phyloP scores from a whole-genome alignment of 2,888 invertebrate genomes.

The Pheosia gnoma region DNA sequence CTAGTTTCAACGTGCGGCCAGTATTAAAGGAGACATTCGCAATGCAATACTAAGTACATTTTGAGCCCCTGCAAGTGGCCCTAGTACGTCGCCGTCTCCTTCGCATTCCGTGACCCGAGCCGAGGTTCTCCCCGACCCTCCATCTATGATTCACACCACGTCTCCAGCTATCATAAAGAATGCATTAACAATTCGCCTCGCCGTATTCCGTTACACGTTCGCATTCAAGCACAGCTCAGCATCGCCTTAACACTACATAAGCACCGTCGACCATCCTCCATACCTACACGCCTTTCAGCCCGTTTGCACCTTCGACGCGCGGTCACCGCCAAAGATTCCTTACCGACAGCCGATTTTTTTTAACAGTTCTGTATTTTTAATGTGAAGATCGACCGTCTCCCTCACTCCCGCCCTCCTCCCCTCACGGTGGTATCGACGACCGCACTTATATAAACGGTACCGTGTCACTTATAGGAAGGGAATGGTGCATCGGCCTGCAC shows the following conservation, averaged over 20 bases:
- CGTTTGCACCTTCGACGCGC: not conserved
- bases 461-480: constrained; percentile 22
- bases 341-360: not conserved
- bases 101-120: not conserved
- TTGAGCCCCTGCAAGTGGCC: not conserved
- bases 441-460: constrained; percentile 57
- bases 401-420: constrained; percentile 19
- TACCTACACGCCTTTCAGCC: not conserved
- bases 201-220: constrained; percentile 20
- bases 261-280: not conserved
- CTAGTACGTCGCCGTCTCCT: not conserved
- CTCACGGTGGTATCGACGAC: constrained; percentile 47
- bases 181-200: constrained; percentile 30
- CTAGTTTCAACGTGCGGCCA: too few species aligned
- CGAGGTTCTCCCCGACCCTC: constrained; percentile 3
- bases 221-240: constrained; percentile 30
- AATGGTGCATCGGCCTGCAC: constrained; percentile 22
- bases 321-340: not conserved
- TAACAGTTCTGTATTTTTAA: constrained; percentile 13
- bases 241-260: constrained; percentile 33
- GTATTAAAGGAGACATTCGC: not conserved
- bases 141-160: constrained; percentile 31
- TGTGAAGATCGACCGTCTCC: constrained; percentile 8
- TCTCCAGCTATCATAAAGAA: constrained; percentile 23
- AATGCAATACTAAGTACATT: not conserved